Evolutionary conservation across 1,140 invertebrate genomes (phyloP), one percentile per base, ranked within the genome.

Genomic region (Drosophila biarmipes): DNA sequence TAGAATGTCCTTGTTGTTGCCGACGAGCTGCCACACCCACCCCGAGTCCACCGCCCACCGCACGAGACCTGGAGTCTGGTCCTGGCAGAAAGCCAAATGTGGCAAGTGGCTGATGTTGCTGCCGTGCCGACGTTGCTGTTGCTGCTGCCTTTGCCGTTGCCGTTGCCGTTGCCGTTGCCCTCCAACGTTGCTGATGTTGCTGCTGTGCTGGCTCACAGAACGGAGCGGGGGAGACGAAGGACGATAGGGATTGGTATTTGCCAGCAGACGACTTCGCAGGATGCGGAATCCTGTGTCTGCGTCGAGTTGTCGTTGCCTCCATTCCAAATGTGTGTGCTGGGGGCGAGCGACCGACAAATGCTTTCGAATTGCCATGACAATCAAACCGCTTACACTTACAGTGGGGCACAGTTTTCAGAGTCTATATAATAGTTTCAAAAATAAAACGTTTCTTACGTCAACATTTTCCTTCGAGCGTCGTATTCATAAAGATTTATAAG

Each of bases 321-420:
- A 42, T 59, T 46, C 48, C 46, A 73, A 53, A 48, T 63, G 61
- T 62, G 40, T 37, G 58, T 17, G 14, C 21, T 57, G 57, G 45
- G 40, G 78, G 38, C 63, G 72, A 73, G 67, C 79, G 73, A 87
- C 84, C 84, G 84, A 87, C 84, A 87, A 87, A 87, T 87, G 84
- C 85, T 87, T 87, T 87, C 85, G 84, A 87, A 87, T 87, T 87
- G 84, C 84, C 84, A 89, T 89, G 84, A 89, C 84, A 87, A 87
- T 87, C 84, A 87, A 89, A 87, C 78, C 80, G 85, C 85, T 87
- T 84, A 87, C 84, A 87, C 62, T 71, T 89, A 87, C 82, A 82
- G 82, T 87, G 82, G 58, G 66, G 8, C 52, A 6, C 8, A 51
- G n/a, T n/a, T n/a, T n/a, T n/a, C n/a, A n/a, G n/a, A n/a, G n/a